Conservation (phyloP, 2,113 vertebrate genomes). For the Lontra canadensis region DNA sequence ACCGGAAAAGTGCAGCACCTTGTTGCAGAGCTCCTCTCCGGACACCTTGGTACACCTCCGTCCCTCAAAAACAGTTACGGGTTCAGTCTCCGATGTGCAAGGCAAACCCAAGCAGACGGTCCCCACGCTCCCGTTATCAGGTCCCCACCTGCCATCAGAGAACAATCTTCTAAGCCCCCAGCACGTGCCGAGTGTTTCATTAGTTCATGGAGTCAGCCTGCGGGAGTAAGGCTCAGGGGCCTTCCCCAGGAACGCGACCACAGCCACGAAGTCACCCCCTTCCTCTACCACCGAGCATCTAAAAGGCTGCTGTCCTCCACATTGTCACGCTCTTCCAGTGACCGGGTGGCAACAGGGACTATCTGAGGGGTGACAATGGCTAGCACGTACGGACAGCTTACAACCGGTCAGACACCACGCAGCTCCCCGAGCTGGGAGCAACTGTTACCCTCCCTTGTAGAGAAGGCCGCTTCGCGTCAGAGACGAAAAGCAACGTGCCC, state of each 20-base stretch:
- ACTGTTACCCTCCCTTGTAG: not conserved
- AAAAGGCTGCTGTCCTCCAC: not conserved
- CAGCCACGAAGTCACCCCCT: accelerated
- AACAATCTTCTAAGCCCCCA: not conserved
- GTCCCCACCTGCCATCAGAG: not conserved
- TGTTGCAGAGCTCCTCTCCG: not conserved
- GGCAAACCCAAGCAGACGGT: not conserved
- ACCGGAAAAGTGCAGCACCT: accelerated
- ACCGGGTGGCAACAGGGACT: not conserved
- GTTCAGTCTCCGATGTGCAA: not conserved
- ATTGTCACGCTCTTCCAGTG: accelerated
- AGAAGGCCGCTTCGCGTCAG: not conserved
- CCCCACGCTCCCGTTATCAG: accelerated
- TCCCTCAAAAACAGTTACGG: not conserved
- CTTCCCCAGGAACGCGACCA: accelerated
- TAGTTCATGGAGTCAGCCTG: too few species aligned
- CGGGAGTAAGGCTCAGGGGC: not conserved
- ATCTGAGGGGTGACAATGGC: accelerated
- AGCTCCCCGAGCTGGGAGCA: accelerated
- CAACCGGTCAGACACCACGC: accelerated
- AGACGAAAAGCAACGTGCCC: not conserved
- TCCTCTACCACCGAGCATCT: not conserved
- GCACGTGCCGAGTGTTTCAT: accelerated
- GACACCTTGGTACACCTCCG: not conserved
- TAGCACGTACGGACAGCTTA: not conserved